phyloP scores from a whole-genome alignment of 2,113 vertebrate species.

The Bujurquina vittata region DNA sequence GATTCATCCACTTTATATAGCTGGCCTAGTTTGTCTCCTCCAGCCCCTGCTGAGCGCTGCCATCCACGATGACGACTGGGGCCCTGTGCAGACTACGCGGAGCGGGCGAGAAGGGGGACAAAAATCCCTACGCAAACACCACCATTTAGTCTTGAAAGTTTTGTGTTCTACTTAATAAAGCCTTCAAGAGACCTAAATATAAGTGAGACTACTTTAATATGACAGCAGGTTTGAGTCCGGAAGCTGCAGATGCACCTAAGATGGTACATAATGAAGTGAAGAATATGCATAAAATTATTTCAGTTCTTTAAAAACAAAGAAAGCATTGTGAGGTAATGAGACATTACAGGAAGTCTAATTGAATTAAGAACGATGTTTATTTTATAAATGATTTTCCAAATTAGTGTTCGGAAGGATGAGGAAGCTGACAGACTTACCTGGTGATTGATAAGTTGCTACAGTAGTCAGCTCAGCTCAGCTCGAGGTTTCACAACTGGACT shows the following conservation, averaged over 20 bases:
- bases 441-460: no score
- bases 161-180: conserved; percentile 44
- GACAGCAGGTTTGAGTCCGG: neutral
- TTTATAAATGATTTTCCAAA: neutral
- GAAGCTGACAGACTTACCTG: neutral
- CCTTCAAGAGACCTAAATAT: conserved; percentile 28
- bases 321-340: neutral
- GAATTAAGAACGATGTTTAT: neutral
- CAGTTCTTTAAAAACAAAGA: neutral
- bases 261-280: neutral
- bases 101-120: neutral
- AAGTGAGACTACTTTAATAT: neutral
- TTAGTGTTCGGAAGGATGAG: neutral
- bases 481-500: neutral
- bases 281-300: neutral
- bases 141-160: conserved; percentile 49
- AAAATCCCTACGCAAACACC: conserved; percentile 42
- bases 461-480: neutral
- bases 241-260: neutral
- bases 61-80: conserved; percentile 46
- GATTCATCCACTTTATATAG: conserved; percentile 74
- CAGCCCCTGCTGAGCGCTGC: conserved; percentile 54
- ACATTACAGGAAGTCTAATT: neutral
- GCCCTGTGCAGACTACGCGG: conserved; percentile 12
- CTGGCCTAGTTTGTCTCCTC: conserved; percentile 71